Conservation (phyloP, 2,888 invertebrate species). For the Machimus rusticus region DNA sequence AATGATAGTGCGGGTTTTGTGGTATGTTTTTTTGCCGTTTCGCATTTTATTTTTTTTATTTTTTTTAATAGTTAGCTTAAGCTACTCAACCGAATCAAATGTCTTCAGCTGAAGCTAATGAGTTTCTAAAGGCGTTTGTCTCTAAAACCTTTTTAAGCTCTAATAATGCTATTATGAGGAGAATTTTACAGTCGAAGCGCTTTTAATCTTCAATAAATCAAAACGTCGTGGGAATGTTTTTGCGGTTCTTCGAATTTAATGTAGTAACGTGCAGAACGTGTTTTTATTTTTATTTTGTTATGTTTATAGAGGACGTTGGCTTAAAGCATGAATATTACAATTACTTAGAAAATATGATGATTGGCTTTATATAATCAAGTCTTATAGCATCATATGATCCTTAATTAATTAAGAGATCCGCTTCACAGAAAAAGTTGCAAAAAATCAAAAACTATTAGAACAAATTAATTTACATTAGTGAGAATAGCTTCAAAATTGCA, state of each 20-base stretch:
- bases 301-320: neutral
- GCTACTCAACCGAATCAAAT: constrained; percentile 18
- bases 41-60: neutral
- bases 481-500: neutral
- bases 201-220: constrained; percentile 21
- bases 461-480: too few relatives aligned
- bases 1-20: neutral
- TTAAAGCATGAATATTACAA: neutral
- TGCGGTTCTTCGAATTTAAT: neutral
- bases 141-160: neutral
- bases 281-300: neutral
- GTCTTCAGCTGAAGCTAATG: neutral
- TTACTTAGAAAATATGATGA: neutral
- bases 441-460: neutral
- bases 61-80: neutral
- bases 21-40: neutral
- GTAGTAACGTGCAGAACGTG: neutral
- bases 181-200: constrained; percentile 6
- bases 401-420: neutral
- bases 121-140: constrained; percentile 16
- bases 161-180: constrained; percentile 3
- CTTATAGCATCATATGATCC: neutral
- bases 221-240: neutral
- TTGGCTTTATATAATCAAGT: neutral
- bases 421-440: neutral